Base-by-base conservation (phyloP, 2,888 invertebrate genomes). In the Caenorhabditis japonica region DNA sequence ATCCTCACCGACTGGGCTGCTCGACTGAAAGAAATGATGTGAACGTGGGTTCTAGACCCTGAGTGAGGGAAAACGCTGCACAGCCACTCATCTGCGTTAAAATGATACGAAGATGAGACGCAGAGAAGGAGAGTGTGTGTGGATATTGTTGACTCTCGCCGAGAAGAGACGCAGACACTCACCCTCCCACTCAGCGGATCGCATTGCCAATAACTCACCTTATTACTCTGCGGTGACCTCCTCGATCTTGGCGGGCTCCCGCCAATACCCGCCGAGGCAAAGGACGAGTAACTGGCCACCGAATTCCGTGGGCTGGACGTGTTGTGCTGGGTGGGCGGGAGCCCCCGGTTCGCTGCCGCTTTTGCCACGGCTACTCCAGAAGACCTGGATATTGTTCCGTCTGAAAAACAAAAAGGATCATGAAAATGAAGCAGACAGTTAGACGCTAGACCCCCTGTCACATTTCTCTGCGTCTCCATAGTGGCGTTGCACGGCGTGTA, bases 201-300 rank as follows among this genome's bases (percentile, higher is more conserved):
- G n/a, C n/a, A 30, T 30, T 33, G 10, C 4, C 10, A 21, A 21
- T 19, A 39, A 44, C 66, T 56, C 27, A 81, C 81, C 70, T 81
- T 81, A 36, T 81, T 75, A 39, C 75, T 76, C 53, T 80, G 81
- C 10, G 81, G 81, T 10, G 80, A 80, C 39, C 78, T 64, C 30
- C 79, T 43, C 4, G 79, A 59, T 21, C 81, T 49, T 21, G 81
- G 79, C 5, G 81, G 81, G 34, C 76, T 76, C 36, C 72, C 74
- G n/a, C 72, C 79, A 36, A 68, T 58, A 12, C 73, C 73, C 21
- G 64, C 72, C 2, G 78, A 79, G 12, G 76, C 77, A 55, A 76
- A 78, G 13, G 80, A 80, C 2, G 77, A 74, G 62, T 79, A 77
- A 49, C 81, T 79, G 23, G 74, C 76, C 4, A 79, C 68, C 19